Conservation (phyloP, 2,888 invertebrate genomes). For the Iselma pallidipennis region DNA sequence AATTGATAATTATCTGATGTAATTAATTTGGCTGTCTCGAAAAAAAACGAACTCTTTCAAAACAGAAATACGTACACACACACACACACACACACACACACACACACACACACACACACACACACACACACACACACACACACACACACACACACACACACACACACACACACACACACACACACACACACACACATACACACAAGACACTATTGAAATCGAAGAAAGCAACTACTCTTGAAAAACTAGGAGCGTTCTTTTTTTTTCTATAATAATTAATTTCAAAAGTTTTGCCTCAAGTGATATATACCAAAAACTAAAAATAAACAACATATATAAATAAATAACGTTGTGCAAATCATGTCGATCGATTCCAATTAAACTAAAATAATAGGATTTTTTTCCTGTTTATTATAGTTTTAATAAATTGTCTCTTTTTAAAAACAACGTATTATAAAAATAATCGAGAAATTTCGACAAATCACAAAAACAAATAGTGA, state of each 20-base stretch:
- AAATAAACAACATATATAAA: not conserved
- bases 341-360: not conserved
- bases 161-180: no score
- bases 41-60: slow-evolving; percentile 4
- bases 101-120: no score
- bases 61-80: not conserved
- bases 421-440: no score
- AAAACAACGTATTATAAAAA: not conserved
- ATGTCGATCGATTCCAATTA: not conserved
- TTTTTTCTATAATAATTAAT: not conserved
- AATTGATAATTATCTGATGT: slow-evolving; percentile 21
- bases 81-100: slow-evolving; percentile 13
- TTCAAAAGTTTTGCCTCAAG: not conserved
- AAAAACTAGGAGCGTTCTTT: not conserved
- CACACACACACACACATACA: slow-evolving; percentile 15
- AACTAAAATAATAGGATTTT: not conserved
- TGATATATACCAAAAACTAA: not conserved
- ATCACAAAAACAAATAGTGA: slow-evolving; percentile 4
- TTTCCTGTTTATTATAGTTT: not conserved
- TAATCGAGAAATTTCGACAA: not conserved
- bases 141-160: no score
- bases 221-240: no score
- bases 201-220: slow-evolving; percentile 10
- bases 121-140: no score
- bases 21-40: slow-evolving; percentile 21